Conservation (phyloP, 1,140 invertebrate species). For the Drosophila elegans region DNA sequence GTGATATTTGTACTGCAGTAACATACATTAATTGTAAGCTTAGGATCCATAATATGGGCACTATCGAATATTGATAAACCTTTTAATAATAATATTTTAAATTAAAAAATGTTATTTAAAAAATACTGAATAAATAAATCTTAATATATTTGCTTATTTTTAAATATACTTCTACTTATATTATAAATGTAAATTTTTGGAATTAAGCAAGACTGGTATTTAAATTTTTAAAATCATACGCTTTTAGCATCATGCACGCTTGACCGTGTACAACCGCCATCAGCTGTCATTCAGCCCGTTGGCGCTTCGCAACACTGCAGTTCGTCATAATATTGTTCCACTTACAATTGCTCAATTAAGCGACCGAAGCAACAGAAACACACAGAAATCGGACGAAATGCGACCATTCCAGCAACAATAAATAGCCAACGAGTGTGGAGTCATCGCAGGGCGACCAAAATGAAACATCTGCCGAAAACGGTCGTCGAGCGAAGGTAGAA, state of each 20-base stretch:
- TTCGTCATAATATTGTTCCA: constrained; percentile 70
- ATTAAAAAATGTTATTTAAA: too few species aligned
- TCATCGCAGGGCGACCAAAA: constrained; percentile 8
- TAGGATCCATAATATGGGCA: too few species aligned
- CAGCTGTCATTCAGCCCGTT: constrained; percentile 10
- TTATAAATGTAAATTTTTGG: too few species aligned
- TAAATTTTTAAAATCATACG: not conserved
- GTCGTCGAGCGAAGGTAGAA: constrained; percentile 13
- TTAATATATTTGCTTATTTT: too few species aligned
- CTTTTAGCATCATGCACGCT: not conserved
- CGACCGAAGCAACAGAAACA: constrained; percentile 20
- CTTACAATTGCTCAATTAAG: constrained; percentile 55
- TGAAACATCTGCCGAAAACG: constrained; percentile 18
- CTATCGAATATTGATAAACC: too few species aligned
- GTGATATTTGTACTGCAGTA: too few species aligned
- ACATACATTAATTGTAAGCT: too few species aligned
- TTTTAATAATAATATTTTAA: too few species aligned
- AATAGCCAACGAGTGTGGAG: not conserved
- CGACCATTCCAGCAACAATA: not conserved
- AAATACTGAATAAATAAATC: too few species aligned
- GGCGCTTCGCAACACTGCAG: constrained; percentile 37
- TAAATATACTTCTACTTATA: too few species aligned
- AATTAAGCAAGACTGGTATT: not conserved
- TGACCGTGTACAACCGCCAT: not conserved
- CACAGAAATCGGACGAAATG: constrained; percentile 1